Evolutionary conservation across 2,113 vertebrate species (phyloP), one percentile per base, ranked within the genome.

Genomic region (Nycticebus coucang): DNA sequence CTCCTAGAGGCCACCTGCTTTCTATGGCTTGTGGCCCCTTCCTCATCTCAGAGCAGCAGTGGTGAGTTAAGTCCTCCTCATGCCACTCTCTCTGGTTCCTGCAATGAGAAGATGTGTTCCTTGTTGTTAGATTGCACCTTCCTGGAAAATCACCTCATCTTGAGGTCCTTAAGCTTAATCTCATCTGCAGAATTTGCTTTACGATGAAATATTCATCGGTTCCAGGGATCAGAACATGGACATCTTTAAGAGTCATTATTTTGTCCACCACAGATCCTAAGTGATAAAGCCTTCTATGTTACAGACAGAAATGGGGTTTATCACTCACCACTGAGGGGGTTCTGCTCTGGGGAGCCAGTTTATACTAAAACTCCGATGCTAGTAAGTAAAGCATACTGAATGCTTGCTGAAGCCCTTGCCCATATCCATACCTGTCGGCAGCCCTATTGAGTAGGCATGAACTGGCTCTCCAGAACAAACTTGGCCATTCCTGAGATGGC

Each of bases 21-120:
- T 60, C 53, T 62, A 60, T 41, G 53, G 66, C 78, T 85, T 14
- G 0, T 0, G n/a, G 30, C 33, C 41, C 10, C 68, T 59, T 66
- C 26, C n/a, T 50, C 21, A 5, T 30, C 41, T 57, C 45, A 35
- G 4, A 87, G 41, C 55, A 22, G 9, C 9, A 1, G 14, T 22
- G 35, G 24, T 2, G 8, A 7, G 33, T 55, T 30, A 53, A 6
- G 2, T 19, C 21, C 60, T 64, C 30, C 50, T 93, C 57, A 9
- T 0, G 1, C 35, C 22, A 1, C 24, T 8, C 0, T 11, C 35
- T 53, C 50, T 24, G 17, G 64, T 22, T 45, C 74, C 24, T 6
- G 50, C 3, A 22, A 55, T 50, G 15, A 7, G 9, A 33, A 50
- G 19, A 69, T 7, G n/a, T 19, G 22, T 4, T 78, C 68, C 30